Conservation (phyloP, 1,140 invertebrate species). For the Eumaeus atala region DNA sequence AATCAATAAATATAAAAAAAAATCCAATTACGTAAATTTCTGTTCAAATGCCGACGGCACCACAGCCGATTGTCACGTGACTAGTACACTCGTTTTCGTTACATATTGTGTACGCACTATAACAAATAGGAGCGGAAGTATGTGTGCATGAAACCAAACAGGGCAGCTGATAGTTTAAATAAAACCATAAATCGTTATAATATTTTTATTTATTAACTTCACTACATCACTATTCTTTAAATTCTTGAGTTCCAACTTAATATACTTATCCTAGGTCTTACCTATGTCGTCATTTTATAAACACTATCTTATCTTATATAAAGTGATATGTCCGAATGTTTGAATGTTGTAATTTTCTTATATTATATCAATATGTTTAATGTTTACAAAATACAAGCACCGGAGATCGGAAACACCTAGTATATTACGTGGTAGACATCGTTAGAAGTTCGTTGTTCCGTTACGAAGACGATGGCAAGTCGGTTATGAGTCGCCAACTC, state of each 20-base stretch:
- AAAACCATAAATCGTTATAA: constrained; percentile 33
- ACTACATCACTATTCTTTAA: constrained; percentile 66
- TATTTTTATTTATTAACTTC: constrained; percentile 65
- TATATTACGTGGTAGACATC: constrained; percentile 14
- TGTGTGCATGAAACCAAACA: too few relatives aligned
- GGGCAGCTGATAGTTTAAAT: constrained; percentile 22
- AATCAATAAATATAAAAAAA: too few relatives aligned
- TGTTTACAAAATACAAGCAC: constrained; percentile 46
- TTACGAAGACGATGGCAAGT: constrained; percentile 65
- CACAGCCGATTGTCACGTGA: too few relatives aligned
- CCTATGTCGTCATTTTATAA: constrained; percentile 53
- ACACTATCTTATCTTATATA: constrained; percentile 62
- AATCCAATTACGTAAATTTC: too few relatives aligned
- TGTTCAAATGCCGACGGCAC: too few relatives aligned
- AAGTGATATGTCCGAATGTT: constrained; percentile 64
- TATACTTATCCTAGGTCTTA: constrained; percentile 57
- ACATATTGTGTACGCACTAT: too few relatives aligned
- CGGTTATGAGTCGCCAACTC: constrained; percentile 67
- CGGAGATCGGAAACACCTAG: constrained; percentile 57
- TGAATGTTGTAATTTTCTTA: constrained; percentile 58
- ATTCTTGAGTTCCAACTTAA: constrained; percentile 67
- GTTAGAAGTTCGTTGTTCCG: constrained; percentile 50
- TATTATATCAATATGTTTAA: constrained; percentile 54
- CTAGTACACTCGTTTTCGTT: too few relatives aligned
- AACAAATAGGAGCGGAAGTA: too few relatives aligned